Conservation (phyloP, 1,140 invertebrate genomes). For the Drosophila simulans region DNA sequence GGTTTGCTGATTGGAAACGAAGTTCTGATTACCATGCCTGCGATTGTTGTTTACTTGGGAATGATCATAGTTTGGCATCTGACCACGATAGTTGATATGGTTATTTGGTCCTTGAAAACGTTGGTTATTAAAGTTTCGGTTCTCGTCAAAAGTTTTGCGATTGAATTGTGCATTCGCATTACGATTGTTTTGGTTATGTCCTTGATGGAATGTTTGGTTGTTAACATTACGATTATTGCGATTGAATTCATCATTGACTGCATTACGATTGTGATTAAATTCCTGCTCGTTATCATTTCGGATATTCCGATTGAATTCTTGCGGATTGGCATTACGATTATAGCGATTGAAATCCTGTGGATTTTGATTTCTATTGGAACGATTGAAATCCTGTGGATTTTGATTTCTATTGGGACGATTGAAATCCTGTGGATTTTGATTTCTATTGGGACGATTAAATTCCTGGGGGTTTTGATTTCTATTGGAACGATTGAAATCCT, state of each 20-base stretch:
- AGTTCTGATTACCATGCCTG: background rate
- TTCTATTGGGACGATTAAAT: background rate
- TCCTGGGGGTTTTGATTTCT: background rate
- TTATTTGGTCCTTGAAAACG: background rate
- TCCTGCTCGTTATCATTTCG: background rate
- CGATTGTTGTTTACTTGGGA: slow-evolving; percentile 1
- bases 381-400: background rate
- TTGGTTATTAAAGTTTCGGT: background rate
- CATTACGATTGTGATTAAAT: background rate
- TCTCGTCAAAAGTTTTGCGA: background rate
- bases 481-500: background rate
- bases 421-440: background rate
- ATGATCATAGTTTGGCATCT: background rate
- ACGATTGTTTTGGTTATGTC: background rate
- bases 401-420: background rate
- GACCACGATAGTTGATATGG: background rate
- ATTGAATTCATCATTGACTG: background rate
- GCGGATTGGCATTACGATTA: background rate
- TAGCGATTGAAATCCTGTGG: background rate
- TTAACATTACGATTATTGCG: background rate
- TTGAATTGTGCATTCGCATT: background rate
- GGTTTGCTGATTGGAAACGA: background rate
- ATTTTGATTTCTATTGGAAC: background rate
- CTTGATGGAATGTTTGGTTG: background rate
- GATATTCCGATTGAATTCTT: background rate